Evolutionary conservation across 2,888 invertebrate species (phyloP).

Genomic region (Spodoptera picta): DNA sequence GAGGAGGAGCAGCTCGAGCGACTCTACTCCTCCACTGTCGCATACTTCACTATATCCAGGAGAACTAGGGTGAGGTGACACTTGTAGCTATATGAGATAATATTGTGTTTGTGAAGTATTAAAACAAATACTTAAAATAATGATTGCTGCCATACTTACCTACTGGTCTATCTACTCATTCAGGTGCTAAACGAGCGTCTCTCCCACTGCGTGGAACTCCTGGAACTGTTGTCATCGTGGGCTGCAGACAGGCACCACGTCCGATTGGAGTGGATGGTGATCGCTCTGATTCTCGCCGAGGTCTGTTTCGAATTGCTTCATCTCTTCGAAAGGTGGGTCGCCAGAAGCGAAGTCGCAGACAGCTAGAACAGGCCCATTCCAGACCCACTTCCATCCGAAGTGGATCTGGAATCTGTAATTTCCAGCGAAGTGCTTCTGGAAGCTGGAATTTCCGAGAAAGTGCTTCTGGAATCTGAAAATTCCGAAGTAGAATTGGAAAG

Average conservation of each 20-base stretch:
- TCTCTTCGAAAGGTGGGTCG: conserved; percentile 90
- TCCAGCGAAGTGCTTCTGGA: not conserved
- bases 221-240: conserved; percentile 96
- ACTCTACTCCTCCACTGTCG: conserved; percentile 94
- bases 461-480: not conserved
- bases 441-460: not conserved
- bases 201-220: conserved; percentile 97
- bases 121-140: too few species aligned
- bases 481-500: not conserved
- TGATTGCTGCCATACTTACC: not conserved
- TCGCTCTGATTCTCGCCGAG: conserved; percentile 97
- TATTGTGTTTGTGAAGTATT: too few species aligned
- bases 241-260: conserved; percentile 97
- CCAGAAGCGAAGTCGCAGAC: conserved; percentile 10
- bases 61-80: conserved; percentile 91
- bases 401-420: not conserved
- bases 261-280: conserved; percentile 99
- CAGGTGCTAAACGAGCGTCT: conserved; percentile 98
- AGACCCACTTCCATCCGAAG: conserved; percentile 12
- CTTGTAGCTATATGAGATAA: not conserved
- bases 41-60: conserved; percentile 94
- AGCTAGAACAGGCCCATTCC: conserved; percentile 36
- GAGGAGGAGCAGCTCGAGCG: conserved; percentile 96
- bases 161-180: not conserved
- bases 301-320: conserved; percentile 95